Conservation (phyloP, 2,888 invertebrate genomes). For the Lymantria dispar region DNA sequence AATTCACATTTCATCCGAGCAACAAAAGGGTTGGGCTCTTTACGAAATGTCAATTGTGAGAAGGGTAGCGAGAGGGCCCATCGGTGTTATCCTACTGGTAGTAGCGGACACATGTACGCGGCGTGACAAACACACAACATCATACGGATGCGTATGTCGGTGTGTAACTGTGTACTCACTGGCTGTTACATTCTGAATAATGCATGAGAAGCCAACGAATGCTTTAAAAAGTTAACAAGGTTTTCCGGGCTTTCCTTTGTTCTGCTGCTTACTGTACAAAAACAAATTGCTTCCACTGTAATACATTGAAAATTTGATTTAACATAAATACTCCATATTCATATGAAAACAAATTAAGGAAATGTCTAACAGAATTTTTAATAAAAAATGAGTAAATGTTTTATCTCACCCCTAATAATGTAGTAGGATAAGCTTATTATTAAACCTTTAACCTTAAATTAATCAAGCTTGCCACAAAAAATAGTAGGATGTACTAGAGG, state of each 20-base stretch:
- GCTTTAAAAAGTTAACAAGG: conserved; percentile 80
- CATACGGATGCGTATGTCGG: conserved; percentile 34
- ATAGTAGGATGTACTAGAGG: conserved; percentile 45
- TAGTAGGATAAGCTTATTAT: neutral
- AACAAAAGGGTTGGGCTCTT: conserved; percentile 71
- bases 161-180: conserved; percentile 45
- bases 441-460: conserved; percentile 15
- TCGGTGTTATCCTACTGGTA: conserved; percentile 51
- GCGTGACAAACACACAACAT: conserved; percentile 51
- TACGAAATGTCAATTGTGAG: conserved; percentile 73
- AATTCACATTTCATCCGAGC: conserved; percentile 71
- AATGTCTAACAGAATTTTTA: too few species aligned
- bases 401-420: too few species aligned
- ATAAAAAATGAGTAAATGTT: too few species aligned
- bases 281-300: conserved; percentile 66
- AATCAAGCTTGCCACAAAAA: conserved; percentile 23
- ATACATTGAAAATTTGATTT: conserved; percentile 45
- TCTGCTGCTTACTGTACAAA: conserved; percentile 63
- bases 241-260: conserved; percentile 77
- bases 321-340: conserved; percentile 12
- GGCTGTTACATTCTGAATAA: conserved; percentile 60
- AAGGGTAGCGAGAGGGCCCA: conserved; percentile 51
- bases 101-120: conserved; percentile 49
- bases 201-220: conserved; percentile 70
- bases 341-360: neutral